Conservation (phyloP, 2,888 invertebrate genomes). For the Eupeodes luniger region DNA sequence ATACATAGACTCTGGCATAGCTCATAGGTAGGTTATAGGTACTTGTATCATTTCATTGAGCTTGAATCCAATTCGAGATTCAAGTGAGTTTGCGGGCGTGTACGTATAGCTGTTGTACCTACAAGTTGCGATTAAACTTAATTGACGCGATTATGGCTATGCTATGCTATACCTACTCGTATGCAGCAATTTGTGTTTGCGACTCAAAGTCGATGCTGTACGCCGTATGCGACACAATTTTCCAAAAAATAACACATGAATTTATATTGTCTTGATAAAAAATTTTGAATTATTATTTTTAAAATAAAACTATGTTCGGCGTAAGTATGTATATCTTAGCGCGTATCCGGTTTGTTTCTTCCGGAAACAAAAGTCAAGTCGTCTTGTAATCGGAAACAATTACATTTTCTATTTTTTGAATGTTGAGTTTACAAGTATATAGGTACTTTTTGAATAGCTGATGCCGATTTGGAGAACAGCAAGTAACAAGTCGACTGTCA, state of each 20-base stretch:
- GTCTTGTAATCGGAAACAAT: slow-evolving; percentile 17
- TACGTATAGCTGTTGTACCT: slow-evolving; percentile 44
- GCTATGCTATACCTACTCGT: not conserved
- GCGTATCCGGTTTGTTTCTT: slow-evolving; percentile 35
- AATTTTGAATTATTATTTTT: not conserved
- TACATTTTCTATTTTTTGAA: not conserved
- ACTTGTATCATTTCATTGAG: slow-evolving; percentile 15
- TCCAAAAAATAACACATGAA: not conserved
- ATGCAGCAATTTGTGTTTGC: slow-evolving; percentile 35
- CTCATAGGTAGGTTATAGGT: not conserved
- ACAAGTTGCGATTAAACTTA: slow-evolving; percentile 58
- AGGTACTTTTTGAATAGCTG: too few species aligned
- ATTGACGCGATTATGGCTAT: slow-evolving; percentile 39
- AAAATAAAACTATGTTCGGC: not conserved
- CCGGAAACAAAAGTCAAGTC: slow-evolving; percentile 6
- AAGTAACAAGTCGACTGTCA: slow-evolving; percentile 50
- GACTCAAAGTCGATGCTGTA: slow-evolving; percentile 4
- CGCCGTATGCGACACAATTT: not conserved
- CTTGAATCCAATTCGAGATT: slow-evolving; percentile 35
- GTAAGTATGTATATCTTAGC: not conserved
- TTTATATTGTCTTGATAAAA: not conserved
- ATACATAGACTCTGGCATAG: too few species aligned
- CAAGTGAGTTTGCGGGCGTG: slow-evolving; percentile 35
- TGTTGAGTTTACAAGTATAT: not conserved
- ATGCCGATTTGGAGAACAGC: not conserved